These are phyloP conservation scores for Euphonia xanthogaster DNA, from an alignment of 2,797 vertebrate species.

Conservation along the genomic window DNA sequence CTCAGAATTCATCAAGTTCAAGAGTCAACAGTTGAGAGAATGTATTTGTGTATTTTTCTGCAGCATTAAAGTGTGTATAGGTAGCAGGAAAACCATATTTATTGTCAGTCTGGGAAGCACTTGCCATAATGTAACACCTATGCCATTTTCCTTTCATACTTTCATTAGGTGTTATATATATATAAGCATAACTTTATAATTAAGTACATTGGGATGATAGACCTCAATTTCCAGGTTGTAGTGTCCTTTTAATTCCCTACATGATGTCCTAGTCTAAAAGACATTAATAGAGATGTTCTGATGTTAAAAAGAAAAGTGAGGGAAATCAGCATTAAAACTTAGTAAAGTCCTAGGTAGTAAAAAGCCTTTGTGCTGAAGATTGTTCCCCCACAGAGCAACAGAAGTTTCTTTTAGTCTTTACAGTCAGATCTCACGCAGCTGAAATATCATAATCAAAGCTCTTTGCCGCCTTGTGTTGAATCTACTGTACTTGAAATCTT, in stretches of 20 bases:
- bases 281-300: slow-evolving; percentile 73
- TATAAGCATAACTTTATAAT: slow-evolving; percentile 69
- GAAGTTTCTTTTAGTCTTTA: slow-evolving; percentile 78
- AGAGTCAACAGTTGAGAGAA: not conserved
- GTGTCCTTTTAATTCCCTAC: slow-evolving; percentile 70
- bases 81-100: not conserved
- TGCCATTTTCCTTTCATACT: slow-evolving; percentile 13
- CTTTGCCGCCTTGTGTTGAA: slow-evolving; percentile 72
- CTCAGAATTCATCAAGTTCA: not conserved
- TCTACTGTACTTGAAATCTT: slow-evolving; percentile 72
- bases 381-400: slow-evolving; percentile 77
- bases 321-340: slow-evolving; percentile 77
- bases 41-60: not conserved
- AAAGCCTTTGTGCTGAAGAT: slow-evolving; percentile 76
- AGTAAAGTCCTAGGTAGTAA: slow-evolving; percentile 75
- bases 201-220: slow-evolving; percentile 70
- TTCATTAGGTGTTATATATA: slow-evolving; percentile 54
- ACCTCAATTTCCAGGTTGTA: slow-evolving; percentile 53
- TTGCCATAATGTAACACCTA: not conserved
- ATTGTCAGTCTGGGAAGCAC: not conserved
- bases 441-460: slow-evolving; percentile 82
- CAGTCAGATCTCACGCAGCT: slow-evolving; percentile 67
- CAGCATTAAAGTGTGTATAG: not conserved
- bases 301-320: slow-evolving; percentile 75
- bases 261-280: slow-evolving; percentile 69